These are phyloP conservation scores for Rhimphoctona megacephalus DNA, from an alignment of 2,888 invertebrate genomes.

Conservation along the genomic window DNA sequence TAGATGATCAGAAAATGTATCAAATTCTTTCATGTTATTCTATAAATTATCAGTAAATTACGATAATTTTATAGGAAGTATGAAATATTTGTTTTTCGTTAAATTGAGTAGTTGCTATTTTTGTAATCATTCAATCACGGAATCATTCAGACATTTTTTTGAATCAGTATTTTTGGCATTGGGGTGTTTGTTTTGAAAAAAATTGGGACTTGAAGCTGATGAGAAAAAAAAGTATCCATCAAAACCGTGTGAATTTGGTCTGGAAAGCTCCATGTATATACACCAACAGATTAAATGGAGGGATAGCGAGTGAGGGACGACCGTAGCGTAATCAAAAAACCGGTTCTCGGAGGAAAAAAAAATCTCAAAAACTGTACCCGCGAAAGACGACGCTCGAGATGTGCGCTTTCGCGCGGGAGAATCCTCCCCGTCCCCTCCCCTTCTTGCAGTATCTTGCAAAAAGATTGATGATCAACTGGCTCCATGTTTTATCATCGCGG, in stretches of 20 bases:
- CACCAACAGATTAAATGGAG: slow-evolving; percentile 34
- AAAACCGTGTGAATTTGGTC: slow-evolving; percentile 17
- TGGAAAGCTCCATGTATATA: slow-evolving; percentile 3
- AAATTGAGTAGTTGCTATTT: not conserved
- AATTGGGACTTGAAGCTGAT: not conserved
- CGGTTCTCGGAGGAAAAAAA: slow-evolving; percentile 41
- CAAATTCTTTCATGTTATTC: not conserved
- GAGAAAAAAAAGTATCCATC: not conserved
- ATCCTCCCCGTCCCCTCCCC: slow-evolving; percentile 9
- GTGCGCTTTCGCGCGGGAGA: slow-evolving; percentile 36
- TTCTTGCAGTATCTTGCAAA: slow-evolving; percentile 18
- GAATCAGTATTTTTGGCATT: not conserved
- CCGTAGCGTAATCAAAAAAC: slow-evolving; percentile 60
- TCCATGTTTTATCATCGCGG: slow-evolving; percentile 34
- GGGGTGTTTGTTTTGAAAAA: not conserved
- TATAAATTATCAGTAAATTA: not conserved
- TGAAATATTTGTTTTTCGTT: not conserved
- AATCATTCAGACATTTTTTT: not conserved
- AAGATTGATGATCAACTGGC: slow-evolving; percentile 54
- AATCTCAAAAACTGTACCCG: slow-evolving; percentile 48
- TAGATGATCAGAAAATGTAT: not conserved
- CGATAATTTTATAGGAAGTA: not conserved
- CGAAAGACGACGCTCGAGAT: slow-evolving; percentile 45
- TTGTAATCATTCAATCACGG: too few relatives aligned
- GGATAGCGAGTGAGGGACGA: slow-evolving; percentile 53